These are phyloP conservation scores for Ochropacha duplaris DNA, from an alignment of 2,888 invertebrate genomes.

Conservation along the genomic window DNA sequence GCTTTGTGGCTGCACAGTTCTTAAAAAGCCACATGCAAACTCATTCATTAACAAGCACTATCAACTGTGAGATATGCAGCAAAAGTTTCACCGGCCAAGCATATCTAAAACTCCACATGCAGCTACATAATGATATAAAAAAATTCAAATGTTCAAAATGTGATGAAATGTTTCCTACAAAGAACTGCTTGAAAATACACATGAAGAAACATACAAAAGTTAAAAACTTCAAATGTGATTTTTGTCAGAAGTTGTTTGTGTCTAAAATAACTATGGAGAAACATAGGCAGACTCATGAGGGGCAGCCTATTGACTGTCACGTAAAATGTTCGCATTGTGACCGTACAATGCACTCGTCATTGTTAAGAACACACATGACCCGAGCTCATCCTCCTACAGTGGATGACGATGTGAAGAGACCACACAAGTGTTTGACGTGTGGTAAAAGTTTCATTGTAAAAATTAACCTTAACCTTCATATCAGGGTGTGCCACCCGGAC, in stretches of 20 bases:
- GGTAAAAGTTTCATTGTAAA: constrained; percentile 77
- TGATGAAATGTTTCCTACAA: constrained; percentile 76
- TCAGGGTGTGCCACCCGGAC: constrained; percentile 75
- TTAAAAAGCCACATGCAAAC: constrained; percentile 78
- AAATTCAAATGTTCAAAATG: constrained; percentile 78
- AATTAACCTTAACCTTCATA: constrained; percentile 74
- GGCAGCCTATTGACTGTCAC: constrained; percentile 73
- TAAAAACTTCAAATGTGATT: constrained; percentile 77
- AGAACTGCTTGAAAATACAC: constrained; percentile 74
- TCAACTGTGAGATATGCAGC: constrained; percentile 73
- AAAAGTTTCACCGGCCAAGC: constrained; percentile 77
- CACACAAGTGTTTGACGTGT: constrained; percentile 73
- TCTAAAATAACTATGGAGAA: constrained; percentile 79
- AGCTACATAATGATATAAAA: constrained; percentile 74
- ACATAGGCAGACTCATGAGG: constrained; percentile 70
- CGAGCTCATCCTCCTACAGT: constrained; percentile 63
- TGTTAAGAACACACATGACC: constrained; percentile 66
- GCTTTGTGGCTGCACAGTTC: constrained; percentile 76
- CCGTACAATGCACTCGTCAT: constrained; percentile 69
- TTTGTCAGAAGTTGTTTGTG: constrained; percentile 72
- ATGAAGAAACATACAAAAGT: constrained; percentile 80
- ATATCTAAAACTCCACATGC: constrained; percentile 76
- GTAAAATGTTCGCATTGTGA: constrained; percentile 76
- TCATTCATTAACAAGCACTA: constrained; percentile 68
- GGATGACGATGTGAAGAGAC: constrained; percentile 74